Base-by-base conservation (phyloP, 2,888 invertebrate species). In the Notocelia uddmanniana region DNA sequence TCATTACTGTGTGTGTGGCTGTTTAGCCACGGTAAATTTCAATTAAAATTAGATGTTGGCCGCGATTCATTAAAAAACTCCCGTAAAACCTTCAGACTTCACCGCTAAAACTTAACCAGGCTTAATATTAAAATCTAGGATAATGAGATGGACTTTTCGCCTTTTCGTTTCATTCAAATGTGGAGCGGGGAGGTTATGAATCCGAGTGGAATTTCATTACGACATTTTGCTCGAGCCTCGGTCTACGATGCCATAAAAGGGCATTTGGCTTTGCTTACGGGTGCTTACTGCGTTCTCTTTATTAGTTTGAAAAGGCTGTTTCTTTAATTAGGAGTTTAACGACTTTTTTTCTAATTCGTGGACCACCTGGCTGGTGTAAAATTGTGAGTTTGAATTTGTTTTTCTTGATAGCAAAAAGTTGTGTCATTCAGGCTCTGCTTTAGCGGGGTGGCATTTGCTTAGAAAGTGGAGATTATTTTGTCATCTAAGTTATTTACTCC, bases 141-240 rank as follows among this genome's bases (percentile, higher is more conserved):
- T 68, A 68, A 67, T 68, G 62, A 72, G 62, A 72, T 67, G 62
- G 72, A 62, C 50, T 68, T 63, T 66, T 67, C 52, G 67, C 62
- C 55, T 72, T 67, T 67, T 60, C 66, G 67, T 60, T 59, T 66
- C 68, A 72, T 68, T 72, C 68, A 68, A 73, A 68, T 63, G 68
- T 58, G 63, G n/a, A 45, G 31, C 58, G 57, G 23, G 69, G 74
- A 76, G 80, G 84, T 85, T 88, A 89, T 87, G 86, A 85, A 86
- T 86, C 83, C 77, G 78, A 80, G 74, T 67, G 88, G 89, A 88
- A 89, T 89, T 89, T 88, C 86, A 87, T 89, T 87, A 87, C 77
- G 81, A 81, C 81, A 85, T 86, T 85, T 85, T 80, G 59, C 74
- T 77, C 81, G 82, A 74, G 75, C 69, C 73, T 77, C 70, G 74